Conservation (phyloP, 2,888 invertebrate species). For the Latheticus oryzae region DNA sequence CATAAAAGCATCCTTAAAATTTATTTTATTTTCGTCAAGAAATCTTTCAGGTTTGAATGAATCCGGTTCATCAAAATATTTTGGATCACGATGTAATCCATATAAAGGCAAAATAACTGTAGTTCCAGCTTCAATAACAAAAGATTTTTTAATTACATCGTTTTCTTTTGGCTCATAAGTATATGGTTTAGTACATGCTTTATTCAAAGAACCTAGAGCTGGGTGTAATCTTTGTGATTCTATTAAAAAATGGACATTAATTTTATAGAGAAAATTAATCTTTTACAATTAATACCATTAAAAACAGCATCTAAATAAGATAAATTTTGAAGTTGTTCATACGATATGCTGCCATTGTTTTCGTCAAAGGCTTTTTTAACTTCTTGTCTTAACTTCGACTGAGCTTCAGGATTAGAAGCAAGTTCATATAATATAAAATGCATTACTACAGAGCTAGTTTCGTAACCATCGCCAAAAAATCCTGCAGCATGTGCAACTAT, state of each 20-base stretch:
- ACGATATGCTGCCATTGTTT: slow-evolving; percentile 59
- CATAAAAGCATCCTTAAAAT: slow-evolving; percentile 52
- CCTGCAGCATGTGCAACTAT: slow-evolving; percentile 62
- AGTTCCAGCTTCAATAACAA: slow-evolving; percentile 45
- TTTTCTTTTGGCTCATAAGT: slow-evolving; percentile 42
- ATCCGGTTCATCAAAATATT: slow-evolving; percentile 46
- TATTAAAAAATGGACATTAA: slow-evolving; percentile 33
- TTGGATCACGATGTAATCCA: slow-evolving; percentile 45
- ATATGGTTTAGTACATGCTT: slow-evolving; percentile 48
- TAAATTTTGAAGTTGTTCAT: slow-evolving; percentile 64
- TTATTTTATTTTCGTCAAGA: slow-evolving; percentile 52
- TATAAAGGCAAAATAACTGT: slow-evolving; percentile 44
- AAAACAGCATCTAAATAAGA: slow-evolving; percentile 65
- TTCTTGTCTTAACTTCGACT: slow-evolving; percentile 63
- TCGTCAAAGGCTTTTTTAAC: slow-evolving; percentile 55
- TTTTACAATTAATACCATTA: slow-evolving; percentile 51
- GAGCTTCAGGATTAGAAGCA: slow-evolving; percentile 62
- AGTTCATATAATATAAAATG: slow-evolving; percentile 62
- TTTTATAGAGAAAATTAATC: too few relatives aligned
- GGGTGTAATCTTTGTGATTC: slow-evolving; percentile 51
- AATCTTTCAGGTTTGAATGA: slow-evolving; percentile 49
- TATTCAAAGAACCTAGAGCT: slow-evolving; percentile 45
- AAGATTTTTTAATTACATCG: slow-evolving; percentile 48
- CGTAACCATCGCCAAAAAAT: slow-evolving; percentile 66
- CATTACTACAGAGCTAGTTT: slow-evolving; percentile 64